Conservation (phyloP, 2,113 vertebrate genomes). For the Patagioenas fasciata region DNA sequence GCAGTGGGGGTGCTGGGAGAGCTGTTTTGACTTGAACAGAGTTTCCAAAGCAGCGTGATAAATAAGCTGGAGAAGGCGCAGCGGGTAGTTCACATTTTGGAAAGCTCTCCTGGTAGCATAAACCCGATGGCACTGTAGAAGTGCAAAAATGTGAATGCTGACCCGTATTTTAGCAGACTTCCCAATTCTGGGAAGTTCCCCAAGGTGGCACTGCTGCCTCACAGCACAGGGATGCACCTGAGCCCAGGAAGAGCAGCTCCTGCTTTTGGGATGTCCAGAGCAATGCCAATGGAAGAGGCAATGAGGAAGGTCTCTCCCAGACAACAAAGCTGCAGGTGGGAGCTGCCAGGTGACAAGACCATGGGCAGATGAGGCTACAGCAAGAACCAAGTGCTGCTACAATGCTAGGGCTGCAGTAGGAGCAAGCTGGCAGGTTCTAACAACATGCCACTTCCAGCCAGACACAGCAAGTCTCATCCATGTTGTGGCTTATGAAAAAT, state of each 20-base stretch:
- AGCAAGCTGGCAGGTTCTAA: background rate
- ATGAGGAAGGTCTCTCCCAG: background rate
- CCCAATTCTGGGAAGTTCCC: background rate
- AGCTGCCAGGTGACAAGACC: background rate
- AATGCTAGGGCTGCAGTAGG: background rate
- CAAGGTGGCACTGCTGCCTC: constrained; percentile 14
- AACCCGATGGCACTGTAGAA: accelerated
- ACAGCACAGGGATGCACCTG: background rate
- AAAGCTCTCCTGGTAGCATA: background rate
- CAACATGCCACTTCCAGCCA: background rate
- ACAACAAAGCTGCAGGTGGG: background rate
- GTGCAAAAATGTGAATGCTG: background rate
- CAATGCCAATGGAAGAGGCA: background rate
- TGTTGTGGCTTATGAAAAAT: background rate
- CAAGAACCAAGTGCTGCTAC: background rate
- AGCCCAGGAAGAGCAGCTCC: background rate
- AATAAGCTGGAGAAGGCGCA: background rate
- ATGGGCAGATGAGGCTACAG: background rate
- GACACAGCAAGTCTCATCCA: accelerated
- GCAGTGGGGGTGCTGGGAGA: background rate
- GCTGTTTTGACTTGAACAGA: background rate
- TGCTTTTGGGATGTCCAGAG: background rate
- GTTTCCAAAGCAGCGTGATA: background rate
- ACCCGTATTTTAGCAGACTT: background rate
- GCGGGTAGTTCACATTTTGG: background rate